Evolutionary conservation across 2,113 vertebrate species (phyloP), one percentile per base, ranked within the genome.

Genomic region (Trichechus manatus): DNA sequence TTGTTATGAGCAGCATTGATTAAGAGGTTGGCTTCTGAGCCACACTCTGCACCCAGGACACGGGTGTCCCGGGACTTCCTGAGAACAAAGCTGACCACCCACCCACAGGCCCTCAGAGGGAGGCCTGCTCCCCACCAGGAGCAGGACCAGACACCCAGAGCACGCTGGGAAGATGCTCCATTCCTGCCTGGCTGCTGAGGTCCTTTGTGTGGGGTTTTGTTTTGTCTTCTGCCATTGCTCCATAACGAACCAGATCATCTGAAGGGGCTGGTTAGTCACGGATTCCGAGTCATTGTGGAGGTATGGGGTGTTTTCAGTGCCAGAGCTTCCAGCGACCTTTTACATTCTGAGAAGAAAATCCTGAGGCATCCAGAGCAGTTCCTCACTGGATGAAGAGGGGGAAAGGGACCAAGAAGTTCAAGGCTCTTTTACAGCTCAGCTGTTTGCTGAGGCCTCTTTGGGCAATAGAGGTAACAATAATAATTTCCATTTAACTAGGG

Each of bases 251-350:
- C 88, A 91, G 96, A 74, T 87, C 44, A 2, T 81, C 80, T 97
- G 82, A 93, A 94, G 96, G 95, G 72, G 78, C 86, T 50, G 2
- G 94, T 95, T 97, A 97, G 92, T 98, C 94, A 59, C 82, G 83
- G 95, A 96, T 97, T 91, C 87, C 83, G 61, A 94, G 59, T 96
- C 93, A 75, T 47, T 96, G 97, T 97, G 87, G 81, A 84, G 74
- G 94, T 91, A 39, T 0, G 0, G 66, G 64, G 64, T 11, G 22
- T 97, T 98, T 97, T 98, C 96, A 97, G 97, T 74, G 74, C 80
- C 61, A 31, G 81, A 56, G 10, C 68, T 97, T 98, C 97, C 95
- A 63, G 80, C 95, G 97, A 98, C 98, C 98, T 98, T 98, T 98
- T 89, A 75, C 84, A 79, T 97, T 42, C 96, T 97, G 94, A 97